Conservation (phyloP, 92 coral and sea anemone genomes). For the Phenganax stokvisi region DNA sequence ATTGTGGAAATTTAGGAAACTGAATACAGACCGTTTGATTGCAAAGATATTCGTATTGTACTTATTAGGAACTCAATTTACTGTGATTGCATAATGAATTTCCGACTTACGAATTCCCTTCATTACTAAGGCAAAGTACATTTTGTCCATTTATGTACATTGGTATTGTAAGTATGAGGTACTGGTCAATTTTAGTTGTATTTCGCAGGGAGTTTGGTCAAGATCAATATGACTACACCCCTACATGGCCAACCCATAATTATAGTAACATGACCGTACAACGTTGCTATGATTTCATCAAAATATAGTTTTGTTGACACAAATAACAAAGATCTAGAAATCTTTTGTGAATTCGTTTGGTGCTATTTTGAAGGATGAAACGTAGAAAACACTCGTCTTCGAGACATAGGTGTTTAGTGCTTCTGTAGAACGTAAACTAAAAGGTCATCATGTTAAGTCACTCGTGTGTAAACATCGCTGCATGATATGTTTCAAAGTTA, state of each 20-base stretch:
- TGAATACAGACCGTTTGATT: not conserved
- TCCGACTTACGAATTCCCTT: not conserved
- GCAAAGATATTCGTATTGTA: not conserved
- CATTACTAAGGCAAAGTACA: not conserved
- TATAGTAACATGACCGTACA: not conserved
- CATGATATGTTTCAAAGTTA: not conserved
- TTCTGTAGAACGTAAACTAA: not conserved
- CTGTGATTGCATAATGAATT: not conserved
- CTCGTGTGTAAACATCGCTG: not conserved
- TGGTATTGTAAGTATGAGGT: not conserved
- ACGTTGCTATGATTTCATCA: not conserved
- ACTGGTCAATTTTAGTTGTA: not conserved
- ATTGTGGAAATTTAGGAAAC: not conserved
- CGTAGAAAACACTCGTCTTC: not conserved
- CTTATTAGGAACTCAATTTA: not conserved
- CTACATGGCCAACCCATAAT: not conserved
- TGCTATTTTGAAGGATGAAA: not conserved
- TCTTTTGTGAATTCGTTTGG: not conserved
- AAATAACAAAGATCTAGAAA: not conserved
- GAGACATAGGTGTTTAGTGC: not conserved
- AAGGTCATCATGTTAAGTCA: conserved; percentile 11
- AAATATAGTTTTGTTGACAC: not conserved
- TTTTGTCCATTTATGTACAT: conserved; percentile 1
- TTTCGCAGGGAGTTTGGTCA: not conserved
- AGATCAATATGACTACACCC: conserved; percentile 24